A percentile compares a stretch with the other conserved stretches of the same genome.
Evolutionary conservation across 2,797 vertebrate species (phyloP).

Genomic region (Sebastes iracundus): DNA sequence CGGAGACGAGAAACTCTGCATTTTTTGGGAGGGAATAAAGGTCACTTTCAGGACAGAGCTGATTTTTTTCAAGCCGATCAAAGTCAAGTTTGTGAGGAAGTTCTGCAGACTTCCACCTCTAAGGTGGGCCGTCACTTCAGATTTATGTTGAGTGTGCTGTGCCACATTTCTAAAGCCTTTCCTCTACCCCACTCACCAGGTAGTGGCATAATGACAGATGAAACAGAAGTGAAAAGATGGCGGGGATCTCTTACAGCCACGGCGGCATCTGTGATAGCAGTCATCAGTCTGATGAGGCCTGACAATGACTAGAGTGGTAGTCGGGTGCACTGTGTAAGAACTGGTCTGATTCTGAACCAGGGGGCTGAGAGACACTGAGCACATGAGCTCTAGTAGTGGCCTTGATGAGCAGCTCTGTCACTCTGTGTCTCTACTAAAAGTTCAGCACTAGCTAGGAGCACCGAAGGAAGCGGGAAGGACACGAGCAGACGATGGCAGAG

Average conservation of each 20-base stretch:
- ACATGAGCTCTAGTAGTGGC: slow-evolving; percentile 26
- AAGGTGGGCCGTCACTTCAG: slow-evolving; percentile 50
- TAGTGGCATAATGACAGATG: slow-evolving; percentile 39
- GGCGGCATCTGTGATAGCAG: slow-evolving; percentile 35
- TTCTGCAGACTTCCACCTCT: slow-evolving; percentile 32
- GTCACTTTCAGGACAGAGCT: slow-evolving; percentile 35
- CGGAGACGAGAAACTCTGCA: neutral
- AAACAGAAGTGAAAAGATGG: slow-evolving; percentile 43
- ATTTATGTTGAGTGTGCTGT: slow-evolving; percentile 25
- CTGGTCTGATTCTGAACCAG: slow-evolving; percentile 35
- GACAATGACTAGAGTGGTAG: slow-evolving; percentile 49
- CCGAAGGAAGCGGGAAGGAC: slow-evolving; percentile 18
- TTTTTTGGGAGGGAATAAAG: neutral
- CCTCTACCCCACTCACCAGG: slow-evolving; percentile 14
- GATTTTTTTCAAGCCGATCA: slow-evolving; percentile 28
- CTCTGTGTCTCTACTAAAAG: slow-evolving; percentile 44
- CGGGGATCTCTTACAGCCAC: slow-evolving; percentile 25
- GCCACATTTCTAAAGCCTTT: slow-evolving; percentile 26
- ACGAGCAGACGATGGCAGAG: neutral
- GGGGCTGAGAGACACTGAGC: slow-evolving; percentile 33
- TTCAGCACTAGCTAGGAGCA: slow-evolving; percentile 55
- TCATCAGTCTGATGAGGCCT: slow-evolving; percentile 60
- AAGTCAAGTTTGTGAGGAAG: slow-evolving; percentile 18
- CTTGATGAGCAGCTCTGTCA: slow-evolving; percentile 56
- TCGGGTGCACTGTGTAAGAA: slow-evolving; percentile 30